Conservation (phyloP, 2,113 vertebrate species). For the Emydura subglobosa region DNA sequence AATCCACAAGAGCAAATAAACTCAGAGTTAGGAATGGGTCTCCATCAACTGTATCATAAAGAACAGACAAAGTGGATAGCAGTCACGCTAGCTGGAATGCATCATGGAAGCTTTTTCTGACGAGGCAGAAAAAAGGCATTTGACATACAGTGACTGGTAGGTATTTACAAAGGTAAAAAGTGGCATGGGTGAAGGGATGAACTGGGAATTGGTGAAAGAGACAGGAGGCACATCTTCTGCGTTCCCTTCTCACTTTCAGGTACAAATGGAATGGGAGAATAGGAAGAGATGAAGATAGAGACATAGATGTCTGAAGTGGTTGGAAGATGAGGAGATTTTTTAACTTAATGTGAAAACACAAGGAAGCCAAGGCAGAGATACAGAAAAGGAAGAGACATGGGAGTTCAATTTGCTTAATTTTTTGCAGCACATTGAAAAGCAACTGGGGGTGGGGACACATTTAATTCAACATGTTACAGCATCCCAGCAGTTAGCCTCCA, state of each 20-base stretch:
- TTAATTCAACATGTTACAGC: background rate
- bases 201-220: background rate
- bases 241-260: background rate
- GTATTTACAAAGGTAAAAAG: background rate
- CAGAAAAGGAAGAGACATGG: background rate
- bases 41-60: background rate
- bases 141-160: background rate
- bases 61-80: background rate
- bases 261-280: background rate
- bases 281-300: background rate
- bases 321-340: background rate
- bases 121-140: background rate
- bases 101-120: background rate
- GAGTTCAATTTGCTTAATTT: background rate
- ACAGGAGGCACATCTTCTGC: background rate
- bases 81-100: background rate
- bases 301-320: background rate
- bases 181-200: background rate
- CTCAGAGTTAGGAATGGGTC: background rate
- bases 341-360: background rate
- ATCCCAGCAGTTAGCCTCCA: background rate
- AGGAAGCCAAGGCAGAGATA: background rate
- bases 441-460: fast-evolving
- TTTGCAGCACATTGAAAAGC: background rate
- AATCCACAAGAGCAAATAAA: background rate